Percentiles rank a stretch among this genome's conserved stretches.
Evolutionary conservation across 2,888 invertebrate species (phyloP).

Genomic region (Caenorhabditis sp.): DNA sequence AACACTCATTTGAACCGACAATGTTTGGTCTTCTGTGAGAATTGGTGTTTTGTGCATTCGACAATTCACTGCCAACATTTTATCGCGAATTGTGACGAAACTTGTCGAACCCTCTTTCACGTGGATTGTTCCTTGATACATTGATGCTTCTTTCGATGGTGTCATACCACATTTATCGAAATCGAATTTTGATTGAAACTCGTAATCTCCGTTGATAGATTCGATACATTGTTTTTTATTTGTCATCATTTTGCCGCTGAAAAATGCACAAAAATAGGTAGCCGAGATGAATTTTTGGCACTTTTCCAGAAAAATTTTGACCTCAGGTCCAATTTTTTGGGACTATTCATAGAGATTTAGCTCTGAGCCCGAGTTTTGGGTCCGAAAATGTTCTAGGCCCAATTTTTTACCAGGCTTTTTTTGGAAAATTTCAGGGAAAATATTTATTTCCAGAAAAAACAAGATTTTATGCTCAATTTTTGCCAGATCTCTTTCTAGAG

Average conservation of each 20-base stretch:
- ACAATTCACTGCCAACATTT: constrained; percentile 56
- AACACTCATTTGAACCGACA: constrained; percentile 44
- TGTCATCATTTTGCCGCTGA: constrained; percentile 53
- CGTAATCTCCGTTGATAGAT: constrained; percentile 39
- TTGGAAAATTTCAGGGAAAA: no score
- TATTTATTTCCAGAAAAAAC: no score
- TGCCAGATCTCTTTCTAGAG: no score
- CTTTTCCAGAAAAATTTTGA: no score
- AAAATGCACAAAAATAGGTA: constrained; percentile 11
- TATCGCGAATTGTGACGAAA: constrained; percentile 61
- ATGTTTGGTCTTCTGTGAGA: constrained; percentile 25
- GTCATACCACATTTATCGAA: constrained; percentile 58
- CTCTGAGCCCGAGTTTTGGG: no score
- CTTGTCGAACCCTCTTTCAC: constrained; percentile 64
- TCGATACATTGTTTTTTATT: constrained; percentile 48
- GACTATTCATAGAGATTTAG: no score
- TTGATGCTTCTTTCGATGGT: constrained; percentile 4
- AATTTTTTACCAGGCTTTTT: no score
- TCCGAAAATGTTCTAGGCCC: no score
- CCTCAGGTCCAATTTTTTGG: no score
- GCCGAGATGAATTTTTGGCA: background rate
- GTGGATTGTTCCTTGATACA: constrained; percentile 19
- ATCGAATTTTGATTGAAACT: constrained; percentile 51
- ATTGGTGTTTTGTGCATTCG: constrained; percentile 26
- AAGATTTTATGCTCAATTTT: no score